Conservation (phyloP, 2,888 invertebrate species). For the Agonopterix alstromeriana region DNA sequence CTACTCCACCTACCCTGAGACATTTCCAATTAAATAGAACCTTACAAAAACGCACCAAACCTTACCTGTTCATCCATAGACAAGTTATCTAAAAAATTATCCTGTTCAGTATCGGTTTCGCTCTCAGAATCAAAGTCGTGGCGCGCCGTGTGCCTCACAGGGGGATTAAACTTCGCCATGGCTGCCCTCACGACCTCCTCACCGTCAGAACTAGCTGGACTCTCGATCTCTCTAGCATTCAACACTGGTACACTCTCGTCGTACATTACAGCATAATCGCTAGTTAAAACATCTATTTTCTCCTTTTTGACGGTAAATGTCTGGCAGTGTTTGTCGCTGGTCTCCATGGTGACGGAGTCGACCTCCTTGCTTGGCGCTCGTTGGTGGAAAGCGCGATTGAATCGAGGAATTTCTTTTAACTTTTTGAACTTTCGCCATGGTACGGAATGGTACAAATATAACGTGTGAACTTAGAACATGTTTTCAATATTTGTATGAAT, state of each 20-base stretch:
- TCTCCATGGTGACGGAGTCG: slow-evolving; percentile 55
- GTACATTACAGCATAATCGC: slow-evolving; percentile 56
- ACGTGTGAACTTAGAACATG: too few relatives aligned
- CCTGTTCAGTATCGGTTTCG: slow-evolving; percentile 53
- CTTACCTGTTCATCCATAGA: slow-evolving; percentile 50
- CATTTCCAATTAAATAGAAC: too few relatives aligned
- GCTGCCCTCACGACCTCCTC: slow-evolving; percentile 42
- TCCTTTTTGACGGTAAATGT: slow-evolving; percentile 38
- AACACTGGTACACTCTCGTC: slow-evolving; percentile 78
- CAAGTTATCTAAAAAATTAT: slow-evolving; percentile 44
- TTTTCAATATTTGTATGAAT: too few relatives aligned
- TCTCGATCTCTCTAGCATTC: slow-evolving; percentile 76
- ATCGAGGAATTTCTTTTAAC: background rate
- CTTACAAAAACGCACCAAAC: background rate
- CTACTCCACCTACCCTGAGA: too few relatives aligned
- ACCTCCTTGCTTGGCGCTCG: slow-evolving; percentile 30
- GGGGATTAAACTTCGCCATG: slow-evolving; percentile 68
- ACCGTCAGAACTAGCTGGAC: slow-evolving; percentile 49
- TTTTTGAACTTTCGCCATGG: background rate
- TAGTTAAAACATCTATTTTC: slow-evolving; percentile 13
- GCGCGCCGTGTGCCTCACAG: slow-evolving; percentile 54
- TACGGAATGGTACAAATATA: slow-evolving; percentile 8
- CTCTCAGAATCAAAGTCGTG: slow-evolving; percentile 68
- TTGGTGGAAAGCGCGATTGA: slow-evolving; percentile 26
- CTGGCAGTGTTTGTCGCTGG: slow-evolving; percentile 67